These are phyloP conservation scores for Megathymus violae DNA, from an alignment of 1,140 invertebrate species.

Conservation along the genomic window DNA sequence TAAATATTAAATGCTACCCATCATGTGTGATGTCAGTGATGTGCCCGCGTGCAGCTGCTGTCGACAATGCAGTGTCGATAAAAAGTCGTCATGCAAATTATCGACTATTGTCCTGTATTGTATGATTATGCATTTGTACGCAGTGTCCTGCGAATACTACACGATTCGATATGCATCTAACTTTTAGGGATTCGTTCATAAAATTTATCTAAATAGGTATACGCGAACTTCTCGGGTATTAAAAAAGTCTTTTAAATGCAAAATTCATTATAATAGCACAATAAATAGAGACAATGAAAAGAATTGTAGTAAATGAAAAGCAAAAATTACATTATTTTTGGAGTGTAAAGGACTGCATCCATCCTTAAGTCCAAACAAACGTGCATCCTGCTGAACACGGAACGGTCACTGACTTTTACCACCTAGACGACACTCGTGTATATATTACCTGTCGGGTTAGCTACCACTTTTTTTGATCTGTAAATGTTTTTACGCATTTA, in stretches of 20 bases:
- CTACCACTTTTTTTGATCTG: too few relatives aligned
- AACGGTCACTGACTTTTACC: too few relatives aligned
- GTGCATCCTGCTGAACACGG: too few relatives aligned
- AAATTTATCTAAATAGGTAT: constrained; percentile 69
- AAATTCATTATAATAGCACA: neutral
- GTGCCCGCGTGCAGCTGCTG: constrained; percentile 37
- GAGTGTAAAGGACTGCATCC: too few relatives aligned
- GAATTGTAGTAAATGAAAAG: too few relatives aligned
- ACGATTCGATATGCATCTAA: constrained; percentile 69
- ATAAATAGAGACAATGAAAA: neutral
- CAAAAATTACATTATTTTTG: too few relatives aligned
- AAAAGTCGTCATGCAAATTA: constrained; percentile 83
- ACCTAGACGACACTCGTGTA: too few relatives aligned
- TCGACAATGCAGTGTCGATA: constrained; percentile 66
- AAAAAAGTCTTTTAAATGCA: neutral
- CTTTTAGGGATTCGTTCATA: constrained; percentile 62
- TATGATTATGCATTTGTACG: constrained; percentile 54
- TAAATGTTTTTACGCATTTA: too few relatives aligned
- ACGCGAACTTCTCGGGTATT: constrained; percentile 5
- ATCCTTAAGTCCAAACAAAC: too few relatives aligned
- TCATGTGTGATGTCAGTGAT: constrained; percentile 45
- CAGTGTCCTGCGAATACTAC: constrained; percentile 63
- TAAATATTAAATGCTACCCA: constrained; percentile 18
- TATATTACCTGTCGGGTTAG: too few relatives aligned
- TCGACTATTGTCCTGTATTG: constrained; percentile 74